Conservation (phyloP, 2,113 vertebrate species). For the Bothrops jararaca region DNA sequence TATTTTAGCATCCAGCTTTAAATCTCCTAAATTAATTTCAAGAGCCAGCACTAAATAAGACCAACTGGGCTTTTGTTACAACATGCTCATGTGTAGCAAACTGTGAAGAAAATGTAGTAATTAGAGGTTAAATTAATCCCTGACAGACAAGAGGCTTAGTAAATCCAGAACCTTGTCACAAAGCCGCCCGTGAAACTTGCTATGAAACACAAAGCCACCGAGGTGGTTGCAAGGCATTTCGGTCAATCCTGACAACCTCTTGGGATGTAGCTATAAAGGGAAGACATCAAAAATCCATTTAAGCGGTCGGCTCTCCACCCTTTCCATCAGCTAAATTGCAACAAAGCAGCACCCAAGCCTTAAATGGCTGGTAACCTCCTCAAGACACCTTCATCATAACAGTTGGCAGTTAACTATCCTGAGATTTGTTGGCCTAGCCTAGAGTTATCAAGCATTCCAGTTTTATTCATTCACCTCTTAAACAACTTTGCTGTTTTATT, state of each 20-base stretch:
- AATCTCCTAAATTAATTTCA: slow-evolving; percentile 68
- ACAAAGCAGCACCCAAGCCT: slow-evolving; percentile 6
- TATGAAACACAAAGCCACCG: slow-evolving; percentile 57
- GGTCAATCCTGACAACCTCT: slow-evolving; percentile 3
- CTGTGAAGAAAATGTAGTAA: slow-evolving; percentile 74
- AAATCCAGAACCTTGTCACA: slow-evolving; percentile 63
- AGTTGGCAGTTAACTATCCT: background rate
- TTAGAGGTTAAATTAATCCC: slow-evolving; percentile 80
- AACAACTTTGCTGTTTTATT: background rate
- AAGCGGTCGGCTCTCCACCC: slow-evolving; percentile 30
- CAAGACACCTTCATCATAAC: slow-evolving; percentile 20
- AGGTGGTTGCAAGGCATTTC: slow-evolving; percentile 45
- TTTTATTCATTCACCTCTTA: background rate
- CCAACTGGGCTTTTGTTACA: slow-evolving; percentile 72
- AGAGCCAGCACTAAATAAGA: slow-evolving; percentile 68
- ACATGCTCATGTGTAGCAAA: slow-evolving; percentile 70
- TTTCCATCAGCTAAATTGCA: slow-evolving; percentile 25
- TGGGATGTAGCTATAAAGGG: slow-evolving; percentile 26
- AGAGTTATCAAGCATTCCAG: background rate
- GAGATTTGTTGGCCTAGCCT: background rate
- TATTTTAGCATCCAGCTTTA: slow-evolving; percentile 67
- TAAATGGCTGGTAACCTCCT: slow-evolving; percentile 31
- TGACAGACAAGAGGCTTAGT: slow-evolving; percentile 72
- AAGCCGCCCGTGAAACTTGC: slow-evolving; percentile 59
- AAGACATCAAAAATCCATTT: slow-evolving; percentile 40